Percentiles rank a stretch among this genome's conserved stretches.
phyloP scores from a whole-genome alignment of 2,888 invertebrate species.

The Piscicola geometra region DNA sequence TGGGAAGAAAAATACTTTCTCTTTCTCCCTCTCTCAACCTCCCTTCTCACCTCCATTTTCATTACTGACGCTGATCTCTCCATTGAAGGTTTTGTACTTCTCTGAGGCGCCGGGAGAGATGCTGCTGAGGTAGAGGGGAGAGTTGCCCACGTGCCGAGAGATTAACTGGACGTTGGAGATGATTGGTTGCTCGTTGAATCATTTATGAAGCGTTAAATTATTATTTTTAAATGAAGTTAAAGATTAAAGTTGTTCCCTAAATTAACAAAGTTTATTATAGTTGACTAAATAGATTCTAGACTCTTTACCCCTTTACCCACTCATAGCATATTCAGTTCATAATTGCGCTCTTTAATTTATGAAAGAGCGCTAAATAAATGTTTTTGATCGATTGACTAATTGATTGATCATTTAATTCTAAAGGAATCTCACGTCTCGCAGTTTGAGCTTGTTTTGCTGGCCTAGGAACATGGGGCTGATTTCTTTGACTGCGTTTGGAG shows the following conservation, averaged over 20 bases:
- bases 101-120: not conserved
- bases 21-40: not conserved
- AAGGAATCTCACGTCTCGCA: slow-evolving; percentile 28
- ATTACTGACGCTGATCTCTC: not conserved
- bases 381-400: no score
- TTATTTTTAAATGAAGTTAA: no score
- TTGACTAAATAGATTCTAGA: no score
- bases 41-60: not conserved
- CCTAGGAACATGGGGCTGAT: slow-evolving; percentile 10
- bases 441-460: slow-evolving; percentile 30
- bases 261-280: no score
- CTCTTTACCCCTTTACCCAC: no score
- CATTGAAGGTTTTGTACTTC: not conserved
- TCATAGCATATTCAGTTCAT: no score
- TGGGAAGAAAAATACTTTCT: not conserved
- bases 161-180: not conserved
- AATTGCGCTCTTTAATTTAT: no score
- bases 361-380: no score
- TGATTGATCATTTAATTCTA: no score
- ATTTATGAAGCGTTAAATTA: no score
- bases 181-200: no score
- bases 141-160: not conserved
- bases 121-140: not conserved
- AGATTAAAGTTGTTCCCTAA: no score
- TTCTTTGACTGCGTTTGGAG: slow-evolving; percentile 38